Conservation (phyloP, 1,140 invertebrate genomes). For the Patella vulgata region DNA sequence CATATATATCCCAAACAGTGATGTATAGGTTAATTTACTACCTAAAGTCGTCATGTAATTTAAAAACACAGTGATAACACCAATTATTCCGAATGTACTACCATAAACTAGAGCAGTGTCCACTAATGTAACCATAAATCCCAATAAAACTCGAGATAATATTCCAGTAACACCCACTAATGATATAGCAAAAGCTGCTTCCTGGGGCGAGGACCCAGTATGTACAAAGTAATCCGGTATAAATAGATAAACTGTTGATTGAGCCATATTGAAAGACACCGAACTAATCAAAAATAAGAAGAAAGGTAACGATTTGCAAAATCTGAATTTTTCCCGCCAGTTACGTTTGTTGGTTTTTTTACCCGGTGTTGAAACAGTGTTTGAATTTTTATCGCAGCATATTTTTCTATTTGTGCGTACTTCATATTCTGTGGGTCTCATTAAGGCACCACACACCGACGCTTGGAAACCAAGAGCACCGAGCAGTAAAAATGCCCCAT, state of each 20-base stretch:
- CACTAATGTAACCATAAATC: too few species aligned
- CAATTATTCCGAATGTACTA: slow-evolving; percentile 12
- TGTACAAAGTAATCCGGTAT: too few species aligned
- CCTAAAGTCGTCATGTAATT: neutral
- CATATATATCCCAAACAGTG: slow-evolving; percentile 19
- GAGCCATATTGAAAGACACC: too few species aligned
- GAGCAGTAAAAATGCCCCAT: slow-evolving; percentile 27
- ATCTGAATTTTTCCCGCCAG: too few species aligned
- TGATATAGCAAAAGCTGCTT: slow-evolving; percentile 8
- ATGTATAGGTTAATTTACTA: slow-evolving; percentile 1
- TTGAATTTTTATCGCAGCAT: neutral
- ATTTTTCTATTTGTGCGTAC: too few species aligned
- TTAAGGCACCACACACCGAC: slow-evolving; percentile 28
- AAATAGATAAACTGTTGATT: too few species aligned
- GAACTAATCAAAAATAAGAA: too few species aligned
- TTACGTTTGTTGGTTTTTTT: too few species aligned
- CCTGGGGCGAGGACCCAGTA: too few species aligned
- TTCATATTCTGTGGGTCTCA: slow-evolving; percentile 30
- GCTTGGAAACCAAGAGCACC: slow-evolving; percentile 27
- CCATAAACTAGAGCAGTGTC: too few species aligned
- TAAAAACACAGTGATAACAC: neutral
- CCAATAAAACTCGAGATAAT: neutral
- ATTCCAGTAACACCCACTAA: slow-evolving; percentile 8
- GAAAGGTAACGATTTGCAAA: too few species aligned
- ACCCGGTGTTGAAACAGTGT: neutral